These are phyloP conservation scores for Phasianus colchicus DNA, from an alignment of 2,113 vertebrate genomes.

Conservation along the genomic window DNA sequence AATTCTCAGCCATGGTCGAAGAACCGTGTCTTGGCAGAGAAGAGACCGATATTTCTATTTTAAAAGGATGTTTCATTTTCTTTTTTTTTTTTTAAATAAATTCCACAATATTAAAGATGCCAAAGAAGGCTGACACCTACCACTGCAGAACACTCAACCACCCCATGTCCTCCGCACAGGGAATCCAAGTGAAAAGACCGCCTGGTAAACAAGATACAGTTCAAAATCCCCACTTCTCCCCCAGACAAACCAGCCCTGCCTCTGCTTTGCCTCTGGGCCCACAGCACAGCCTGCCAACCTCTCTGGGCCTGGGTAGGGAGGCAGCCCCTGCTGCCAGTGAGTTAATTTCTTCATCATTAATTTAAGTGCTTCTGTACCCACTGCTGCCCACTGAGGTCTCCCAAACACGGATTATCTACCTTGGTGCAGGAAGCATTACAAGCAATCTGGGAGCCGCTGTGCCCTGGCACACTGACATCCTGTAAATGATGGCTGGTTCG, in stretches of 20 bases:
- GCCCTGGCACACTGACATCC: not conserved
- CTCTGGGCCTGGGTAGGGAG: not conserved
- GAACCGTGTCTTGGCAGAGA: not conserved
- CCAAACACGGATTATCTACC: not conserved
- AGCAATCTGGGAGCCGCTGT: not conserved
- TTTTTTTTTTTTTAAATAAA: not conserved
- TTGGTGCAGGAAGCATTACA: not conserved
- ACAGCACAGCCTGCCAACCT: accelerated
- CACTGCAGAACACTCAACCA: accelerated
- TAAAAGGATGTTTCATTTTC: not conserved
- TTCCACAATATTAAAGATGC: not conserved
- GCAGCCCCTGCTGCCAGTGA: not conserved
- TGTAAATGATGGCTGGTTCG: not conserved
- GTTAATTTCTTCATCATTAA: not conserved
- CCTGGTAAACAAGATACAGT: not conserved
- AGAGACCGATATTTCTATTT: not conserved
- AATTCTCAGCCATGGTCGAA: not conserved
- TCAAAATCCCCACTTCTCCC: not conserved
- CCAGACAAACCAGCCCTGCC: not conserved
- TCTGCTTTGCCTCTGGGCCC: accelerated
- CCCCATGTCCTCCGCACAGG: accelerated
- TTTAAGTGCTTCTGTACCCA: not conserved
- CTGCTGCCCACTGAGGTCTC: not conserved
- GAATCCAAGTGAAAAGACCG: not conserved
- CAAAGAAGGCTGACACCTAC: not conserved